Evolutionary conservation across 2,888 invertebrate species (phyloP).

Genomic region (Dicycla oo): DNA sequence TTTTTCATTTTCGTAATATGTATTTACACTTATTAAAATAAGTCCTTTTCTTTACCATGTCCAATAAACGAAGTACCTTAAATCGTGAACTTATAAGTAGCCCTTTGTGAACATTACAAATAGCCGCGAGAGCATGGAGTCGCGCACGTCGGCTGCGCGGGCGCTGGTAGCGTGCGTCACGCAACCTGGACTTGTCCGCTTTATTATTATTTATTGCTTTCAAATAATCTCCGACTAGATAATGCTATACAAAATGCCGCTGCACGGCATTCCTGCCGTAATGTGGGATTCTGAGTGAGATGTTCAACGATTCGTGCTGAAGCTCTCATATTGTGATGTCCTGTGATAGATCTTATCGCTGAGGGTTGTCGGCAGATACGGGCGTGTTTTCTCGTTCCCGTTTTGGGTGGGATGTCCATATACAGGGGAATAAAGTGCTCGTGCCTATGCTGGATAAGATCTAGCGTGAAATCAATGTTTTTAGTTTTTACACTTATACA

Average conservation of each 20-base stretch:
- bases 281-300: conserved; percentile 69
- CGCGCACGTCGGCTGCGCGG: conserved; percentile 46
- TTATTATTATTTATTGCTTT: conserved; percentile 89
- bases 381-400: conserved; percentile 6
- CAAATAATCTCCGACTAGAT: conserved; percentile 83
- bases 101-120: conserved; percentile 51
- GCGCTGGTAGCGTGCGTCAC: conserved; percentile 86
- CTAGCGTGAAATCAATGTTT: conserved; percentile 4
- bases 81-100: conserved; percentile 25
- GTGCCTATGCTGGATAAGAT: neutral
- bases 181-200: conserved; percentile 81
- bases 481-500: neutral
- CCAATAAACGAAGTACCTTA: conserved; percentile 1
- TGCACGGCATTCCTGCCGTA: conserved; percentile 70
- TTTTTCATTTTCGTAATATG: no score
- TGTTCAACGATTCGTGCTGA: conserved; percentile 63
- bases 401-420: conserved; percentile 19
- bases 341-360: conserved; percentile 43
- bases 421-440: conserved; percentile 9
- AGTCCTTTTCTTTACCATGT: no score
- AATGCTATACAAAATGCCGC: conserved; percentile 76
- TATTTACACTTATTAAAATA: no score
- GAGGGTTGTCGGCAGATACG: conserved; percentile 40
- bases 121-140: conserved; percentile 52
- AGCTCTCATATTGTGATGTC: conserved; percentile 53